Conservation (phyloP, 1,140 invertebrate species). For the Ridgeia piscesae region DNA sequence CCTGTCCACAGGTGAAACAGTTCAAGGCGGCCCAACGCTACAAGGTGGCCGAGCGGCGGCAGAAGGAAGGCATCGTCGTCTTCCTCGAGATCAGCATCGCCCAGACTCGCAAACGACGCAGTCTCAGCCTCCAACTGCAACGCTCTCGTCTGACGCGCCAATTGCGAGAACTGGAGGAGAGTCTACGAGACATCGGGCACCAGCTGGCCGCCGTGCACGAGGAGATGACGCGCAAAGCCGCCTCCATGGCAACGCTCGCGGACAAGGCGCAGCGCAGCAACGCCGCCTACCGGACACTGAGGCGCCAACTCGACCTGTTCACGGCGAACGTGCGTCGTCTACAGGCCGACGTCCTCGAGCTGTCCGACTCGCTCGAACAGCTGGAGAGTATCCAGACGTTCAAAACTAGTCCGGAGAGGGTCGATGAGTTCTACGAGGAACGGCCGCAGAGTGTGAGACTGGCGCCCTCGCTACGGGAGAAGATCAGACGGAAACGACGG, state of each 20-base stretch:
- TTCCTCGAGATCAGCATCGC: slow-evolving; percentile 52
- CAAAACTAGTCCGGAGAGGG: slow-evolving; percentile 50
- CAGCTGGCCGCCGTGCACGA: slow-evolving; percentile 43
- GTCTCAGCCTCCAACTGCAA: slow-evolving; percentile 52
- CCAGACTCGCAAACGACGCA: slow-evolving; percentile 43
- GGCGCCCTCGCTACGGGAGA: slow-evolving; percentile 50
- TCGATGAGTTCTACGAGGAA: slow-evolving; percentile 49
- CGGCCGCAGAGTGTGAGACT: slow-evolving; percentile 49
- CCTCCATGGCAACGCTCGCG: slow-evolving; percentile 41
- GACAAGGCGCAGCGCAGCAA: slow-evolving; percentile 44
- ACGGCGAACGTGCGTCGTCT: slow-evolving; percentile 43
- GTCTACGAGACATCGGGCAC: slow-evolving; percentile 42
- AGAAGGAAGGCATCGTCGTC: slow-evolving; percentile 53
- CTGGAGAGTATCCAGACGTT: slow-evolving; percentile 53
- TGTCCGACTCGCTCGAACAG: slow-evolving; percentile 47
- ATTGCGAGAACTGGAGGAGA: slow-evolving; percentile 44
- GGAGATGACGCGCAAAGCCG: slow-evolving; percentile 43
- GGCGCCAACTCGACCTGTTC: slow-evolving; percentile 45
- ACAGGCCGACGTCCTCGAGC: slow-evolving; percentile 44
- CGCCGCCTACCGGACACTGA: slow-evolving; percentile 44
- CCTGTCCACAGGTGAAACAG: not conserved
- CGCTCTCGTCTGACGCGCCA: slow-evolving; percentile 45
- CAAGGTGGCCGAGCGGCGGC: slow-evolving; percentile 42
- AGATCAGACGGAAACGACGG: slow-evolving; percentile 32
- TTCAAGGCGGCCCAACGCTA: slow-evolving; percentile 39